Conservation (phyloP, 37 sponge, comb jelly and placozoan species). For the Mnemiopsis leidyi region DNA sequence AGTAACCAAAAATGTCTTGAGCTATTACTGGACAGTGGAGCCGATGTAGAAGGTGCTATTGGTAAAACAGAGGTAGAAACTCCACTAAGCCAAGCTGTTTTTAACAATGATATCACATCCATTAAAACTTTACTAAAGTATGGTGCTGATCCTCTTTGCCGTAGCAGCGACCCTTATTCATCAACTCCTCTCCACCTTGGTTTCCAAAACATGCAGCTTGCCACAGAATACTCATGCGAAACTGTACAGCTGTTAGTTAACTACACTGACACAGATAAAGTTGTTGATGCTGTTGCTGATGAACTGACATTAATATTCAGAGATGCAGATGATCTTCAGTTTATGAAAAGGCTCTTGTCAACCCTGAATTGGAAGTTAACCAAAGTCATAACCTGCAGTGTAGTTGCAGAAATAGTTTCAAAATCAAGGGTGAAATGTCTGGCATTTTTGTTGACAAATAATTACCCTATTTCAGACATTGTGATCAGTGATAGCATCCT, state of each 20-base stretch:
- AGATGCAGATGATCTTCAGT: not conserved
- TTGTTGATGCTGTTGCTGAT: not conserved
- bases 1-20: not conserved
- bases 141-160: not conserved
- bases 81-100: slow-evolving; percentile 51
- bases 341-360: not conserved
- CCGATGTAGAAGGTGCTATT: slow-evolving; percentile 54
- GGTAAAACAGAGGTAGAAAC: slow-evolving; percentile 45
- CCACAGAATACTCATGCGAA: not conserved
- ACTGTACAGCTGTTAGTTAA: not conserved
- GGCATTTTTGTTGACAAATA: not conserved
- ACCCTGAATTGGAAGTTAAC: not conserved
- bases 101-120: not conserved
- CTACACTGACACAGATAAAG: not conserved
- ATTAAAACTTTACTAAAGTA: not conserved
- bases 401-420: not conserved
- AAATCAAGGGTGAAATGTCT: slow-evolving; percentile 24
- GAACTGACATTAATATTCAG: not conserved
- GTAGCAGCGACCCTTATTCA: slow-evolving; percentile 15
- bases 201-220: slow-evolving; percentile 10
- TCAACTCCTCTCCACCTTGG: slow-evolving; percentile 37
- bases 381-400: not conserved
- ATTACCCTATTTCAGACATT: not conserved
- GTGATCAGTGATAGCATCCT: not conserved
- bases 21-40: not conserved